Evolutionary conservation across 1,140 invertebrate species (phyloP), one percentile per base, ranked within the genome.

Genomic region (Drosophila santomea): DNA sequence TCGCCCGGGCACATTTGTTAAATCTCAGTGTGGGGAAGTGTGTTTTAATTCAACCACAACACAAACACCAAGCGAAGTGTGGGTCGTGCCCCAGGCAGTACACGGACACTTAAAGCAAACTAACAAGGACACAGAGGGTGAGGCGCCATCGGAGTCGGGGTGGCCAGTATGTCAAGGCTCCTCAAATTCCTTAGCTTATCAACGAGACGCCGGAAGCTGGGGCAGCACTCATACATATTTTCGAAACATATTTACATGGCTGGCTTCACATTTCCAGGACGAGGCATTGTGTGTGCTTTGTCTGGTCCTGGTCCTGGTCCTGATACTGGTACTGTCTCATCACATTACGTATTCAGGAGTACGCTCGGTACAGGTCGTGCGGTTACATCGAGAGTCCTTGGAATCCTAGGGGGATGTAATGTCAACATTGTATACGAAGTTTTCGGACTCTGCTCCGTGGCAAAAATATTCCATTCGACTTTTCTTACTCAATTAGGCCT

Each of bases 171-270:
- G 74, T 67, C 63, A 75, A 74, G 82, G 82, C 82, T 83, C 50
- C 83, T 88, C 75, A 79, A 88, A 86, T 86, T 86, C 82, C 74
- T 88, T 74, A 48, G 83, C 82, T 86, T 86, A 86, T 86, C 82
- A 86, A 79, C 75, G 83, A 59, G 75, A 75, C 60, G 82, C 82
- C 82, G 82, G 83, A 88, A 86, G 82, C 82, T 86, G 79, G 79
- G 79, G 81, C 78, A 88, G 66, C 79, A 73, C 78, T 88, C 82
- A 88, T 83, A 83, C 82, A 88, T 82, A 86, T 86, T 86, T 86
- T 20, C 20, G 20, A 20, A 20, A 83, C 82, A 88, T 82, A 86
- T 86, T 86, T 86, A 78, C 82, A 86, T 81, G 83, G 71, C 72
- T 62, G 56, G 83, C n/a, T 66, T 52, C 76, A 35, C 71, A 61